Conservation (phyloP, 2,113 vertebrate species). For the Mastomys coucha region DNA sequence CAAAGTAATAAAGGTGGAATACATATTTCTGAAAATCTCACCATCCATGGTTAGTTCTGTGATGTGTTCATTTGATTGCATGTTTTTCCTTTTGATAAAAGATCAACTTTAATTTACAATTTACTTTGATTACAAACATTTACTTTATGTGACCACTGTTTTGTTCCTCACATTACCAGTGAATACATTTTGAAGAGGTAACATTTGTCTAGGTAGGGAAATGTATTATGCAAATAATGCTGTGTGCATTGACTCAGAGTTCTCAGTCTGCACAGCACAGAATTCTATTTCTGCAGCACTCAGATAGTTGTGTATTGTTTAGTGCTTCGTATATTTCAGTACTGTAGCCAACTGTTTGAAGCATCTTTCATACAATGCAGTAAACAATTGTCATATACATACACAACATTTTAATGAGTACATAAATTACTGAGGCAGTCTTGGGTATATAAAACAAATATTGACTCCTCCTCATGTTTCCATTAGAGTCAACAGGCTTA, state of each 20-base stretch:
- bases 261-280: neutral
- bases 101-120: neutral
- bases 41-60: neutral
- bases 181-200: conserved; percentile 16
- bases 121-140: neutral
- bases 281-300: neutral
- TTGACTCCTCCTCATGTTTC: neutral
- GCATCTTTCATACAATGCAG: neutral
- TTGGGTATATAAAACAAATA: neutral
- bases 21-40: neutral
- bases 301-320: neutral
- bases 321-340: neutral
- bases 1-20: neutral
- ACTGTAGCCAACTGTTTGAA: neutral
- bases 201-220: neutral
- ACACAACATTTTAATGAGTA: neutral
- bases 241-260: neutral
- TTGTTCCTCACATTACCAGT: neutral
- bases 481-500: neutral
- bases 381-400: neutral
- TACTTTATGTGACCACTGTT: neutral
- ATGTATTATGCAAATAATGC: neutral
- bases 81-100: conserved; percentile 10
- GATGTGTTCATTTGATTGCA: neutral
- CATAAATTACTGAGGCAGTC: neutral